Evolutionary conservation across 2,113 vertebrate genomes (phyloP).

Genomic region (Leucopsar rothschildi): DNA sequence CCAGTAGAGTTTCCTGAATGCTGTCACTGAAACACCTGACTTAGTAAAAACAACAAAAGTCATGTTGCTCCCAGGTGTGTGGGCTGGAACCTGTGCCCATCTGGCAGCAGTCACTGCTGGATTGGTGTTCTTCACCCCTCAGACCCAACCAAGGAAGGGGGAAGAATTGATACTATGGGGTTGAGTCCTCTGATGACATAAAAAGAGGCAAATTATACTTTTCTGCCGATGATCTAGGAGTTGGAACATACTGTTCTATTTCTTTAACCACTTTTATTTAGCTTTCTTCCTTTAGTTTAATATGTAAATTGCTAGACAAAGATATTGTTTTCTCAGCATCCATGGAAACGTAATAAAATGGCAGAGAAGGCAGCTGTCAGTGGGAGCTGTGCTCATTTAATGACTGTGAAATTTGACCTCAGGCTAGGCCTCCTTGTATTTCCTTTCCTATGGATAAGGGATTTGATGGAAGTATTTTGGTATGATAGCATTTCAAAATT

Average conservation of each 20-base stretch:
- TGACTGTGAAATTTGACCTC: constrained; percentile 3
- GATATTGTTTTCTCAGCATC: not conserved
- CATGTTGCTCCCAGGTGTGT: not conserved
- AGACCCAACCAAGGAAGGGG: not conserved
- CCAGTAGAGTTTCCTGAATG: not conserved
- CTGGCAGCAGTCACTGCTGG: not conserved
- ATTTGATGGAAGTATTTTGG: constrained; percentile 7
- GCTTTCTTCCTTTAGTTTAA: not conserved
- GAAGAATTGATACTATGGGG: not conserved
- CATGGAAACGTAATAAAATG: not conserved
- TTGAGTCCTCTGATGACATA: not conserved
- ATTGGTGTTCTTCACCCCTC: not conserved
- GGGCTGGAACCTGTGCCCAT: not conserved
- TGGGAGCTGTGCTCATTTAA: not conserved
- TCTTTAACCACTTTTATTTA: not conserved
- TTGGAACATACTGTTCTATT: not conserved
- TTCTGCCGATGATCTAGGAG: no score
- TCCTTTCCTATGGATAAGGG: not conserved
- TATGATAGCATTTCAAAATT: constrained; percentile 16
- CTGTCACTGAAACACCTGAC: not conserved
- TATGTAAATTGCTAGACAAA: not conserved
- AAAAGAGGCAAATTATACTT: not conserved
- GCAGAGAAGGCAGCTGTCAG: constrained; percentile 24
- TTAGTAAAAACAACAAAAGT: not conserved
- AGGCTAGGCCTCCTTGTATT: not conserved